Conservation (phyloP, 2,888 invertebrate genomes). For the Cinara cedri region DNA sequence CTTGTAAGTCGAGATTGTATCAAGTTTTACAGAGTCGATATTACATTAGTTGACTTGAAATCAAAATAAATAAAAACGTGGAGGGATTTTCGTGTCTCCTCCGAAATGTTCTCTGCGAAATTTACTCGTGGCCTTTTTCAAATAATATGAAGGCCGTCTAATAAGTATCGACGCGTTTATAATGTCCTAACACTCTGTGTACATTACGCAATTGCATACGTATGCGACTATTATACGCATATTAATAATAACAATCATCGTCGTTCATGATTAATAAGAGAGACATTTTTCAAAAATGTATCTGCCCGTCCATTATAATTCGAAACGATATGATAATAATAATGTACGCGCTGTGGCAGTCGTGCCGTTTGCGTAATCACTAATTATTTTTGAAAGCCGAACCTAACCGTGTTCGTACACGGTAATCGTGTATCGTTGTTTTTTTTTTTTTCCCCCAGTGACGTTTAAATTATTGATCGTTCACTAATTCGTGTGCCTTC, state of each 20-base stretch:
- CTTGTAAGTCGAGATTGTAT: too few relatives aligned
- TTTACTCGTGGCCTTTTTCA: too few relatives aligned
- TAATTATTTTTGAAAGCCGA: conserved; percentile 25
- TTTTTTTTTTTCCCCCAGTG: neutral
- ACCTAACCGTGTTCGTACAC: neutral
- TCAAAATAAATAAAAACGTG: too few relatives aligned
- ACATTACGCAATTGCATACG: neutral
- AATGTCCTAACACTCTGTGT: neutral
- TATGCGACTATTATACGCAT: too few relatives aligned
- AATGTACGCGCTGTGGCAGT: neutral
- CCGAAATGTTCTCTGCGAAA: too few relatives aligned
- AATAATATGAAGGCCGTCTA: neutral
- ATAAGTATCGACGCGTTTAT: neutral
- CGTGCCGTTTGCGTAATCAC: neutral
- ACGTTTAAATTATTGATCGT: neutral
- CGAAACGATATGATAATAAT: neutral
- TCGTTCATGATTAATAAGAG: conserved; percentile 28
- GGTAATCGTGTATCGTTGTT: neutral
- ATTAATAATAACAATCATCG: neutral
- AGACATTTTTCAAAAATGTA: conserved; percentile 32
- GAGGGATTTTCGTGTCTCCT: too few relatives aligned
- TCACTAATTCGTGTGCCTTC: conserved; percentile 7
- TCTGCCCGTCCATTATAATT: conserved; percentile 1
- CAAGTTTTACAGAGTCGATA: too few relatives aligned
- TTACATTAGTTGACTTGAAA: too few relatives aligned